These are phyloP conservation scores for Pantherophis alleghaniensis DNA, from an alignment of 2,797 vertebrate genomes.

Conservation along the genomic window DNA sequence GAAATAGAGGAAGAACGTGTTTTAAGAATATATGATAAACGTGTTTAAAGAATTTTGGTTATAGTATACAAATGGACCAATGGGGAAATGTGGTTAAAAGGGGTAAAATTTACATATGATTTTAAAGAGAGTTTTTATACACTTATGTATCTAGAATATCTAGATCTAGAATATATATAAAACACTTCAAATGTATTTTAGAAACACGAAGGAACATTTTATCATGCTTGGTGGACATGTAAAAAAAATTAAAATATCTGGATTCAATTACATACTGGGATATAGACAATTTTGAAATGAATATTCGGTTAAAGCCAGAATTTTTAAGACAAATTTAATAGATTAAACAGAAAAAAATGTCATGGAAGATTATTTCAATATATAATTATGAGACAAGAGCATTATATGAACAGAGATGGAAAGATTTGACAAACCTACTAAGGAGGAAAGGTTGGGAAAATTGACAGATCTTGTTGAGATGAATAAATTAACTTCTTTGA, in stretches of 20 bases:
- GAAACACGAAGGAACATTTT: neutral
- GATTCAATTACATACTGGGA: neutral
- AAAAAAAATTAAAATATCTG: neutral
- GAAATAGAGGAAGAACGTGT: neutral
- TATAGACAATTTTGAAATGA: neutral
- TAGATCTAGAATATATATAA: neutral
- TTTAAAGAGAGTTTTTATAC: neutral
- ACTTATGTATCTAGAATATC: neutral
- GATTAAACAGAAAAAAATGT: neutral
- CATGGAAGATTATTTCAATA: neutral
- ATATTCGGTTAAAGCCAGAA: neutral
- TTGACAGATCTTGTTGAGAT: neutral
- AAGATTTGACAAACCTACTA: neutral
- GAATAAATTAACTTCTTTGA: neutral
- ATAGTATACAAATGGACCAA: neutral
- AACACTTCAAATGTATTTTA: neutral
- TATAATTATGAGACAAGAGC: neutral
- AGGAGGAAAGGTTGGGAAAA: neutral
- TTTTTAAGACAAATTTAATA: neutral
- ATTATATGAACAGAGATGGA: neutral
- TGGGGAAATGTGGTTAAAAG: neutral
- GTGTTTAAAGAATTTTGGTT: neutral
- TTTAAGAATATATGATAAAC: neutral
- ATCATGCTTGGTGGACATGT: neutral
- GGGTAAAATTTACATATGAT: neutral